A percentile compares a stretch with the other conserved stretches of the same genome.
Evolutionary conservation across 2,888 invertebrate genomes (phyloP).

Genomic region (Diaphora mendica): DNA sequence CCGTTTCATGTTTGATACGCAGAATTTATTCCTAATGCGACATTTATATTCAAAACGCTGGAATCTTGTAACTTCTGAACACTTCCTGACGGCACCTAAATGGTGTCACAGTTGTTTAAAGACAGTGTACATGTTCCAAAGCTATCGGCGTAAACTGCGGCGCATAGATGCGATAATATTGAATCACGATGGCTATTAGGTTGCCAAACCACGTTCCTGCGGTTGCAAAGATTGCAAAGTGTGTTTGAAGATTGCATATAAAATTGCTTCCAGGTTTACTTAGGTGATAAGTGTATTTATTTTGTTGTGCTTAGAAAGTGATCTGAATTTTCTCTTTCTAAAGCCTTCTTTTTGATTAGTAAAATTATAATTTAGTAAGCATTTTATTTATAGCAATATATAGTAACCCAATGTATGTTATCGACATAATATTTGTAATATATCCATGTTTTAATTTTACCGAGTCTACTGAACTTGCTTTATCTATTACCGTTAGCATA

Average conservation of each 20-base stretch:
- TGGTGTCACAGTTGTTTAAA: conserved; percentile 46
- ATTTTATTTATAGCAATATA: neutral
- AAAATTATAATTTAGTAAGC: neutral
- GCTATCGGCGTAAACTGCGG: conserved; percentile 10
- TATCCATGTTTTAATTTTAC: neutral
- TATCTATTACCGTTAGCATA: neutral
- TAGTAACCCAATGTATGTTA: neutral
- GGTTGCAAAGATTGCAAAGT: conserved; percentile 23
- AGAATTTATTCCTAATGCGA: no score
- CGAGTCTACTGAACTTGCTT: neutral
- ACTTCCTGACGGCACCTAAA: conserved; percentile 47
- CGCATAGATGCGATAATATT: conserved; percentile 9
- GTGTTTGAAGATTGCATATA: conserved; percentile 18
- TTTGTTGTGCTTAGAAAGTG: neutral
- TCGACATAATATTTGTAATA: neutral
- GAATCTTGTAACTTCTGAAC: conserved; percentile 43
- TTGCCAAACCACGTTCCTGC: conserved; percentile 26
- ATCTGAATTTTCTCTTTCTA: neutral
- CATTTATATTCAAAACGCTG: conserved; percentile 20
- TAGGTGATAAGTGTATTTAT: neutral
- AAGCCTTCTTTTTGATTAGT: neutral
- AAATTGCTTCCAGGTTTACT: neutral
- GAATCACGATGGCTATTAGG: conserved; percentile 35
- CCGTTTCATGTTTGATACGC: no score
- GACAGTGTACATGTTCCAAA: conserved; percentile 27